These are phyloP conservation scores for Anthonomus grandis DNA, from an alignment of 1,140 invertebrate genomes.

Conservation along the genomic window DNA sequence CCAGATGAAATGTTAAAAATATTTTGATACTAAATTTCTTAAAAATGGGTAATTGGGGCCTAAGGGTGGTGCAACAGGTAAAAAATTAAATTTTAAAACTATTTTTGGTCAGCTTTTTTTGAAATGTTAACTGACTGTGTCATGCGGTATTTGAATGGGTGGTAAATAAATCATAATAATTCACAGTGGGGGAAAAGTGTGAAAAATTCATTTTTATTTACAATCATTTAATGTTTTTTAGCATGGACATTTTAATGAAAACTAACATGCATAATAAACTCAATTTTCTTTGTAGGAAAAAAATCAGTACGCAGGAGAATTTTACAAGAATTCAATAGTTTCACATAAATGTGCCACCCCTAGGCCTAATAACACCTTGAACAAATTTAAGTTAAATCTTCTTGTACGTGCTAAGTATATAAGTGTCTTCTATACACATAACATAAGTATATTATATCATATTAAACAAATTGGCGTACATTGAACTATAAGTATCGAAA, in stretches of 20 bases:
- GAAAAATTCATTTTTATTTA: background rate
- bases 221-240: constrained; percentile 4
- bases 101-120: constrained; percentile 7
- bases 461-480: constrained; percentile 3
- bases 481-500: constrained; percentile 11
- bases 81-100: too few relatives aligned
- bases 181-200: background rate
- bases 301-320: background rate
- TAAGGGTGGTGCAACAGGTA: too few relatives aligned
- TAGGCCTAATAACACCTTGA: constrained; percentile 4
- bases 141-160: background rate
- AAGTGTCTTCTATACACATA: constrained; percentile 25
- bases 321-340: background rate
- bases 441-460: background rate
- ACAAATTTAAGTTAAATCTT: constrained; percentile 1
- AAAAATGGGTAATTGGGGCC: too few relatives aligned
- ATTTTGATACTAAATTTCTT: constrained; percentile 45
- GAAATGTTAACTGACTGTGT: background rate
- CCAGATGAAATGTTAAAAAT: constrained; percentile 43
- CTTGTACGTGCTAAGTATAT: constrained; percentile 18
- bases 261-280: background rate
- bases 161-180: background rate
- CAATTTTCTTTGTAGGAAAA: background rate
- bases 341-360: constrained; percentile 1
- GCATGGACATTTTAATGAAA: background rate